Base-by-base conservation (phyloP, 2,797 vertebrate species). In the Aldrovandia affinis region DNA sequence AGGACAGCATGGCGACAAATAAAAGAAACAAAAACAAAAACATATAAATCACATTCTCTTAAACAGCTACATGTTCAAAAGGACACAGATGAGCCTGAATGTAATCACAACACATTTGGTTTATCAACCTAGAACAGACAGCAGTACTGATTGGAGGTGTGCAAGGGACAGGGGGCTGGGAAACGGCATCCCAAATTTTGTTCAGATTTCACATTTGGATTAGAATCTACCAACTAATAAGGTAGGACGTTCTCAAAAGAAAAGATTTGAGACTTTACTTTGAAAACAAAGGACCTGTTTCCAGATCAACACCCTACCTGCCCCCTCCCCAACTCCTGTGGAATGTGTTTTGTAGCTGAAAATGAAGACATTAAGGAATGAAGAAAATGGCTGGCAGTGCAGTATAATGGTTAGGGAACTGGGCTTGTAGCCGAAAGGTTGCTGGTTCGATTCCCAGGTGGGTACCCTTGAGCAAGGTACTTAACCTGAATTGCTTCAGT, bases 341-440 rank as follows among this genome's bases (percentile, higher is more conserved):
- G 94, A 94, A 93, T 94, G 92, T 91, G 85, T 89, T 57, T 73
- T 50, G 47, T 86, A 61, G 75, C 8, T 88, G 39, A 55, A 77
- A 82, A 39, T 85, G 47, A 79, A 70, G 84, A 82, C 79, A 63
- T 77, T 4, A 59, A 20, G 47, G 6, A 50, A n/a, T n/a, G n/a
- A n/a, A n/a, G n/a, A n/a, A n/a, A n/a, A n/a, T n/a, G n/a, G n/a
- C n/a, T n/a, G n/a, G n/a, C n/a, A n/a, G n/a, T n/a, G n/a, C n/a
- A n/a, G n/a, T n/a, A n/a, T n/a, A n/a, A n/a, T n/a, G n/a, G n/a
- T n/a, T n/a, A n/a, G n/a, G n/a, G n/a, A n/a, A n/a, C n/a, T n/a
- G n/a, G n/a, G n/a, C n/a, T n/a, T n/a, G n/a, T n/a, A n/a, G n/a
- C n/a, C n/a, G n/a, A n/a, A n/a, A n/a, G n/a, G n/a, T n/a, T n/a